Evolutionary conservation across 1,140 invertebrate species (phyloP).

Genomic region (Nymphalis io): DNA sequence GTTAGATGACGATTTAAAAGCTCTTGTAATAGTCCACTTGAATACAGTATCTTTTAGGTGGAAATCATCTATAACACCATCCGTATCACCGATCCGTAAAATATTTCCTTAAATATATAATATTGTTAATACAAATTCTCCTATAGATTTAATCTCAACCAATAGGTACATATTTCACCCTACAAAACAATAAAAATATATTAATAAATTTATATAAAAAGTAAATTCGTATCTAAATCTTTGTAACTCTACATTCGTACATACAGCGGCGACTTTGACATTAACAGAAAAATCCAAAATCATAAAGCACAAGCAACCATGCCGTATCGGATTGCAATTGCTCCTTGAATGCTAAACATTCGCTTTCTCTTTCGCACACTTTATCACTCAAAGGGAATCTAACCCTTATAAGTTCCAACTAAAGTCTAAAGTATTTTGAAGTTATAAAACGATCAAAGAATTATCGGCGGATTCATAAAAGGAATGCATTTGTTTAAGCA

Average conservation of each 20-base stretch:
- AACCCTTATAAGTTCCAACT: constrained; percentile 9
- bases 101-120: too few species aligned
- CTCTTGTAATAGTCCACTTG: too few species aligned
- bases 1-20: too few species aligned
- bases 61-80: too few species aligned
- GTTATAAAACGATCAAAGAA: constrained; percentile 22
- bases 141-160: neutral
- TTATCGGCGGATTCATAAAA: constrained; percentile 29
- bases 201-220: neutral
- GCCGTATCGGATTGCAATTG: constrained; percentile 68
- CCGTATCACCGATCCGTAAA: too few species aligned
- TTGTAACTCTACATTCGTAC: constrained; percentile 38
- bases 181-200: neutral
- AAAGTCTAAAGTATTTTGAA: constrained; percentile 9
- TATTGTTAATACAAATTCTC: too few species aligned
- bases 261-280: constrained; percentile 68
- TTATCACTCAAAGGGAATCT: constrained; percentile 15
- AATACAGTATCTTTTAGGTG: too few species aligned
- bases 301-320: constrained; percentile 65
- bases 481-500: neutral
- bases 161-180: neutral
- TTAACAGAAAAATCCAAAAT: constrained; percentile 72
- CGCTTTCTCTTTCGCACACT: constrained; percentile 40
- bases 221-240: constrained; percentile 16
- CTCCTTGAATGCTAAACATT: constrained; percentile 64